Conservation (phyloP, 2,888 invertebrate genomes). For the Hemaris fuciformis region DNA sequence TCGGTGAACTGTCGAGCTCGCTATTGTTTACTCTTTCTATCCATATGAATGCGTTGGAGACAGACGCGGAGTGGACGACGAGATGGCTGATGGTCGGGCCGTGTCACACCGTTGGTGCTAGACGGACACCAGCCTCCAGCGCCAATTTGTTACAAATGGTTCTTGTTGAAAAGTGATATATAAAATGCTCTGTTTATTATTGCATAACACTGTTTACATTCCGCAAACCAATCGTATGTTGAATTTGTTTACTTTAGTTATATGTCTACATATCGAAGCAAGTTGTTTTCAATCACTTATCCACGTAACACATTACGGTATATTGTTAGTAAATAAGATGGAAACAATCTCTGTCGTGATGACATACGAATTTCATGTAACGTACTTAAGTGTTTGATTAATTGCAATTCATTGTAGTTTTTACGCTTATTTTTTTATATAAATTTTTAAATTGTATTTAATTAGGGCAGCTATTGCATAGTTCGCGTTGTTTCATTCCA, state of each 20-base stretch:
- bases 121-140: slow-evolving; percentile 64
- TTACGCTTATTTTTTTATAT: slow-evolving; percentile 74
- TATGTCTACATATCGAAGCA: slow-evolving; percentile 53
- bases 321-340: slow-evolving; percentile 63
- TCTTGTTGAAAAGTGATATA: slow-evolving; percentile 56
- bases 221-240: slow-evolving; percentile 76
- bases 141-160: slow-evolving; percentile 69
- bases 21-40: not conserved
- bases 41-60: not conserved
- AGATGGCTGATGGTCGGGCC: no score
- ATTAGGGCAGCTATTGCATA: slow-evolving; percentile 75
- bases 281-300: slow-evolving; percentile 46
- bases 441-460: slow-evolving; percentile 65
- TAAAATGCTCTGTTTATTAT: slow-evolving; percentile 67
- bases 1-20: slow-evolving; percentile 1
- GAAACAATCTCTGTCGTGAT: slow-evolving; percentile 61
- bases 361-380: slow-evolving; percentile 68
- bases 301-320: slow-evolving; percentile 63
- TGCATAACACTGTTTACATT: slow-evolving; percentile 78
- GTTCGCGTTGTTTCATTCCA: slow-evolving; percentile 68
- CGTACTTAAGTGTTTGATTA: slow-evolving; percentile 70
- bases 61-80: not conserved
- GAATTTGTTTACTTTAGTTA: slow-evolving; percentile 76
- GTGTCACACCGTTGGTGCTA: slow-evolving; percentile 59
- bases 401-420: slow-evolving; percentile 57